phyloP scores from a whole-genome alignment of 1,140 invertebrate species.

The Drosophila obscura region DNA sequence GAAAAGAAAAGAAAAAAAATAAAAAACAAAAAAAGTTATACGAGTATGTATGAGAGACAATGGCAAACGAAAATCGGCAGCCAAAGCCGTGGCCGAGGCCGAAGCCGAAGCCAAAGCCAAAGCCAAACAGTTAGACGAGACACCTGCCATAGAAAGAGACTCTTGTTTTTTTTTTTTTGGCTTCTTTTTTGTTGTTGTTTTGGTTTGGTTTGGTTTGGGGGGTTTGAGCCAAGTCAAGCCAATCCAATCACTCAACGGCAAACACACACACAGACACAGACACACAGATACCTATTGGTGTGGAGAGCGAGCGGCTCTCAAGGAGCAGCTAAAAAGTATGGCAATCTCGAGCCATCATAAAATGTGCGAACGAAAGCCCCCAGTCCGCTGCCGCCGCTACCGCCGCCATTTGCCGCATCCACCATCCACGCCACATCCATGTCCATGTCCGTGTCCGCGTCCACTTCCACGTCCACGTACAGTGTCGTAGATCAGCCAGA shows the following conservation, averaged over 20 bases:
- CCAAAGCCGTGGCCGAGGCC: conserved; percentile 14
- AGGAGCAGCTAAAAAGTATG: conserved; percentile 60
- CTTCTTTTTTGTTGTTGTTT: background rate
- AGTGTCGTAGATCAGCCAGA: conserved; percentile 67
- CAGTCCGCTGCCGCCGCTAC: conserved; percentile 29
- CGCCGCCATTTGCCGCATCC: conserved; percentile 48
- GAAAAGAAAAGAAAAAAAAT: conserved; percentile 18
- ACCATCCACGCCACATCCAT: background rate
- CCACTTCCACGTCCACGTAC: conserved; percentile 32
- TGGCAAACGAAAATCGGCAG: conserved; percentile 49
- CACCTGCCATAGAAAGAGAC: conserved; percentile 55
- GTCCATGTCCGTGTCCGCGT: conserved; percentile 12
- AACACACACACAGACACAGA: conserved; percentile 20
- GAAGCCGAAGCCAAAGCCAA: conserved; percentile 13
- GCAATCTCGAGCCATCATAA: conserved; percentile 72
- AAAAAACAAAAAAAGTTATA: conserved; percentile 14
- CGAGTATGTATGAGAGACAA: conserved; percentile 47
- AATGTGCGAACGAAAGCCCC: conserved; percentile 66
- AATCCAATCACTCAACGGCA: conserved; percentile 69
- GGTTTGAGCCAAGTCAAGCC: conserved; percentile 40
- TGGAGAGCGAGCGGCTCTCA: conserved; percentile 1
- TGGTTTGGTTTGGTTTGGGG: background rate
- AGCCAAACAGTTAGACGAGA: conserved; percentile 67
- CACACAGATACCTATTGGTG: background rate
- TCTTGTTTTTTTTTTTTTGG: conserved; percentile 21